Conservation (phyloP, 2,797 vertebrate species). For the Spinus pinus region DNA sequence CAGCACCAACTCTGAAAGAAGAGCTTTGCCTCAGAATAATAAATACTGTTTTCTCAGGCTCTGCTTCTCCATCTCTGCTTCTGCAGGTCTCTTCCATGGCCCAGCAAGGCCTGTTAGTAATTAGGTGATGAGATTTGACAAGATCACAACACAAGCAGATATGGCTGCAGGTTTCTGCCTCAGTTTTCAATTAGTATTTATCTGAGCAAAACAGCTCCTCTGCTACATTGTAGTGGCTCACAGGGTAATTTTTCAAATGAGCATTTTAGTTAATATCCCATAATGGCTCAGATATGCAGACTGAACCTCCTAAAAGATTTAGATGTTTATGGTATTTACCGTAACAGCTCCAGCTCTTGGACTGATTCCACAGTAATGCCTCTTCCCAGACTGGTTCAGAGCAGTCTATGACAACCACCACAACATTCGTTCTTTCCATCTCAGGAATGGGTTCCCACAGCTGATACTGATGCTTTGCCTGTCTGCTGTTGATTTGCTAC, state of each 20-base stretch:
- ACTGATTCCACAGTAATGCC: background rate
- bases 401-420: background rate
- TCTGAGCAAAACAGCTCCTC: conserved; percentile 55
- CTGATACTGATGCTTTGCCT: background rate
- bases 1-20: background rate
- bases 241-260: conserved; percentile 58
- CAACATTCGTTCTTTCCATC: background rate
- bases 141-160: conserved; percentile 37
- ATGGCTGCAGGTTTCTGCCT: conserved; percentile 39
- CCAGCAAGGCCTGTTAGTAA: conserved; percentile 6
- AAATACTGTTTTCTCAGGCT: background rate
- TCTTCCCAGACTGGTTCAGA: conserved; percentile 9
- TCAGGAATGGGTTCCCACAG: background rate
- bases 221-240: conserved; percentile 46
- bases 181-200: conserved; percentile 67
- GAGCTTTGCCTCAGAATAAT: background rate
- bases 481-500: background rate
- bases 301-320: conserved; percentile 49
- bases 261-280: conserved; percentile 40
- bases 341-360: conserved; percentile 45
- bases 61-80: background rate
- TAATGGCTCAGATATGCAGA: conserved; percentile 47
- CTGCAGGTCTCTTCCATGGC: background rate
- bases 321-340: conserved; percentile 39
- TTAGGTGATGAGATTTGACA: conserved; percentile 62